A percentile compares a stretch with the other conserved stretches of the same genome.
Conservation (phyloP, 2,888 invertebrate species). For the Aleiodes leptofemur region DNA sequence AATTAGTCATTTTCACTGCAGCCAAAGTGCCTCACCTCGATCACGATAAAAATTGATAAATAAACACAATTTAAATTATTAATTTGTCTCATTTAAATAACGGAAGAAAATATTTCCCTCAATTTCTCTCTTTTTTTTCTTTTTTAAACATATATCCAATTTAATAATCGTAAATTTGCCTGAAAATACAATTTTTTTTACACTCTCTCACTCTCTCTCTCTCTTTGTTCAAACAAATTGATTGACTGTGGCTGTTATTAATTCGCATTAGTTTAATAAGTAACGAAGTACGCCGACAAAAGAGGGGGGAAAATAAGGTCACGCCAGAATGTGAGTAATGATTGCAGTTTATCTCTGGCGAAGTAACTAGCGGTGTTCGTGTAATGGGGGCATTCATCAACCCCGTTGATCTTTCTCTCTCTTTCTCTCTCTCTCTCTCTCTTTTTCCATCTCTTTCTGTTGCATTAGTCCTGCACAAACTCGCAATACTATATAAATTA, state of each 20-base stretch:
- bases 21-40: too few species aligned
- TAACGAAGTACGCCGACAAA: slow-evolving; percentile 56
- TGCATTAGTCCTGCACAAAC: slow-evolving; percentile 13
- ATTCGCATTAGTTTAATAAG: slow-evolving; percentile 41
- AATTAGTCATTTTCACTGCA: too few species aligned
- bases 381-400: slow-evolving; percentile 74
- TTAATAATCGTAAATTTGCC: too few species aligned
- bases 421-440: slow-evolving; percentile 38
- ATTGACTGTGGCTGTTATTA: slow-evolving; percentile 38
- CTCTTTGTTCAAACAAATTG: neutral
- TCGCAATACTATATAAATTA: slow-evolving; percentile 24
- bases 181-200: neutral
- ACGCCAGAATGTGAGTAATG: slow-evolving; percentile 74
- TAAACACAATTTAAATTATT: too few species aligned
- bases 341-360: slow-evolving; percentile 73
- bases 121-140: too few species aligned
- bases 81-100: too few species aligned
- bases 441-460: neutral
- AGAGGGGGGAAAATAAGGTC: slow-evolving; percentile 68
- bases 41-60: too few species aligned
- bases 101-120: too few species aligned
- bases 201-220: neutral
- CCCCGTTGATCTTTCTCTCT: slow-evolving; percentile 69
- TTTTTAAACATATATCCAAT: too few species aligned
- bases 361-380: slow-evolving; percentile 74